Conservation (phyloP, 2,113 vertebrate genomes). For the Paramisgurnus dabryanus region DNA sequence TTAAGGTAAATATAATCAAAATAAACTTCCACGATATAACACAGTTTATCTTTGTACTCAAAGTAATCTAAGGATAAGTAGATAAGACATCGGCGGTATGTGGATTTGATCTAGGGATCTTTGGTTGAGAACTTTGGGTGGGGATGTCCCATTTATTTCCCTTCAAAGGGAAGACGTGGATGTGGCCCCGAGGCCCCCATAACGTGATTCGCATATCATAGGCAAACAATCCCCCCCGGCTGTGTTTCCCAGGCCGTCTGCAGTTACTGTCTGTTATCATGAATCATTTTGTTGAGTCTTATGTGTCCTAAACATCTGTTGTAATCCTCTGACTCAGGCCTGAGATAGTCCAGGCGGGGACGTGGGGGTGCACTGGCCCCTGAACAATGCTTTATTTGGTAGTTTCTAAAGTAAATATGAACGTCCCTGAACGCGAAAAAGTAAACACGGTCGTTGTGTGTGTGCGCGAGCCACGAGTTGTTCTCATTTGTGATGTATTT, state of each 20-base stretch:
- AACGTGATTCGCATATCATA: neutral
- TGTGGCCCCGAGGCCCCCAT: neutral
- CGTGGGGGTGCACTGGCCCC: neutral
- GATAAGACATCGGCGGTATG: neutral
- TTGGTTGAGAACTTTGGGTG: slow-evolving; percentile 19
- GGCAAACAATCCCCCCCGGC: slow-evolving; percentile 1
- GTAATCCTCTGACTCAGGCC: neutral
- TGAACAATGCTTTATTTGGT: slow-evolving; percentile 38
- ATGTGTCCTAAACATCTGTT: slow-evolving; percentile 23
- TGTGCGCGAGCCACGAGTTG: neutral
- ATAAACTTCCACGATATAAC: neutral
- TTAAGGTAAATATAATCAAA: slow-evolving; percentile 16
- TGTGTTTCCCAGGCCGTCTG: neutral
- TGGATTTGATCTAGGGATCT: neutral
- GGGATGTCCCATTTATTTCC: neutral
- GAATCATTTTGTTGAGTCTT: slow-evolving; percentile 14
- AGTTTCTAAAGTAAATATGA: slow-evolving; percentile 15
- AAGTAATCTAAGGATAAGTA: neutral
- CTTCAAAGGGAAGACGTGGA: slow-evolving; percentile 18
- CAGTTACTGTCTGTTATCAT: slow-evolving; percentile 1
- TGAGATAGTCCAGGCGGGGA: neutral
- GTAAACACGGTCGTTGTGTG: neutral
- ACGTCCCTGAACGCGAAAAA: neutral
- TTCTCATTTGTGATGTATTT: slow-evolving; percentile 7
- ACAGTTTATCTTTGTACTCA: no score